Evolutionary conservation across 2,113 vertebrate genomes (phyloP).

Genomic region (Phoenicopterus ruber): DNA sequence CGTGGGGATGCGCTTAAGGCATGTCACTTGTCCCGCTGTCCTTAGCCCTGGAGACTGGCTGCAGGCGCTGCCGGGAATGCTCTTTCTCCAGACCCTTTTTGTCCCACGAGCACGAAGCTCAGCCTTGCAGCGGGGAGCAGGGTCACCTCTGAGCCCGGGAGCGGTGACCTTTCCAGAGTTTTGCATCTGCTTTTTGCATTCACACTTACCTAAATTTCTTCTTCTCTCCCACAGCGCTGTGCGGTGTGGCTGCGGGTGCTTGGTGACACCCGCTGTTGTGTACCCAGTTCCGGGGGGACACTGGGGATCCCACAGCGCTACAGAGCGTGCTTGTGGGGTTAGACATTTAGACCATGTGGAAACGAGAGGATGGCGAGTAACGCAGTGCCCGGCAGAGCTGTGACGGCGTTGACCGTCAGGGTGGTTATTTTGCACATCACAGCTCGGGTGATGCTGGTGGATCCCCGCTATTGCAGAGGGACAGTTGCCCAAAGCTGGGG

Average conservation of each 20-base stretch:
- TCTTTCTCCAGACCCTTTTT: neutral
- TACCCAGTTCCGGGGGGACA: rapidly evolving
- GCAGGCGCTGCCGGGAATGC: neutral
- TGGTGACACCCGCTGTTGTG: rapidly evolving
- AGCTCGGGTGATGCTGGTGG: neutral
- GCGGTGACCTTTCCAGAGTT: rapidly evolving
- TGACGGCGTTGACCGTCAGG: neutral
- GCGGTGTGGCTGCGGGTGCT: rapidly evolving
- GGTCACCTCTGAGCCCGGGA: neutral
- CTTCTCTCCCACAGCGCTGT: rapidly evolving
- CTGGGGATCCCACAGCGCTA: rapidly evolving
- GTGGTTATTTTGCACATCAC: neutral
- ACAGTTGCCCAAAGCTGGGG: rapidly evolving
- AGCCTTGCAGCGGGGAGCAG: neutral
- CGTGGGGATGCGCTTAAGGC: neutral
- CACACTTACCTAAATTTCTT: neutral
- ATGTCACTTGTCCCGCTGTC: neutral
- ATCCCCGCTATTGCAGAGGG: neutral
- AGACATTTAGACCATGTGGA: neutral
- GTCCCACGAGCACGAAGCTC: neutral
- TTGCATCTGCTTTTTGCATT: neutral
- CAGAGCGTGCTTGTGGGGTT: rapidly evolving
- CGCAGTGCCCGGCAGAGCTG: rapidly evolving
- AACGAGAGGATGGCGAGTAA: rapidly evolving
- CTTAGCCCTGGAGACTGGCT: too few species aligned